phyloP scores from a whole-genome alignment of 1,140 invertebrate species.

The Hyles euphorbiae region DNA sequence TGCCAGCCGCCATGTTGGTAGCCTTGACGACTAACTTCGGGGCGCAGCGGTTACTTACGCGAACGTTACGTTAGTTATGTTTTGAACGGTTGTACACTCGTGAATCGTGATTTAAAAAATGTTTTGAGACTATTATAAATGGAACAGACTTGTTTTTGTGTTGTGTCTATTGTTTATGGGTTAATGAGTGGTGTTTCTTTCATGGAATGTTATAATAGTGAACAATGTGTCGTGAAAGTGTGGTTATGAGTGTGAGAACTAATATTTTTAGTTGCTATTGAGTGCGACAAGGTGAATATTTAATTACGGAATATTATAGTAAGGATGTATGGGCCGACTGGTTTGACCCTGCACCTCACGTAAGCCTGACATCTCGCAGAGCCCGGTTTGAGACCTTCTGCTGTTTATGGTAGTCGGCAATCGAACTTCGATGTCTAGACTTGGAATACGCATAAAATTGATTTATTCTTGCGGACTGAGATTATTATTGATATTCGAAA shows the following conservation, averaged over 20 bases:
- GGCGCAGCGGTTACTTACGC: slow-evolving; percentile 44
- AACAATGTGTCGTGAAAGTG: slow-evolving; percentile 34
- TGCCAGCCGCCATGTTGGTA: slow-evolving; percentile 31
- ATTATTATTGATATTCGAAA: too few species aligned
- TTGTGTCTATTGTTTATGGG: slow-evolving; percentile 13
- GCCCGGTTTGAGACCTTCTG: slow-evolving; percentile 30
- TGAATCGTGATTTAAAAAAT: slow-evolving; percentile 23
- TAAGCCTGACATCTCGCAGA: slow-evolving; percentile 18
- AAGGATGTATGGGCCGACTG: neutral
- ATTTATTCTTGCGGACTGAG: too few species aligned
- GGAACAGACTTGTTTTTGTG: slow-evolving; percentile 29
- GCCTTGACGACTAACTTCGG: slow-evolving; percentile 51
- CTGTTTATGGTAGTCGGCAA: slow-evolving; percentile 19
- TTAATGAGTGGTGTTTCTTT: slow-evolving; percentile 18
- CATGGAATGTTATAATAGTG: slow-evolving; percentile 19
- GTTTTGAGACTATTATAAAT: slow-evolving; percentile 35
- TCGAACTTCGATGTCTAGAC: neutral
- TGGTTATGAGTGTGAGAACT: slow-evolving; percentile 41
- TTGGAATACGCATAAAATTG: too few species aligned
- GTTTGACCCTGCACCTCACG: neutral
- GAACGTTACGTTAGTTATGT: slow-evolving; percentile 57
- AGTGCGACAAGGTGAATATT: neutral
- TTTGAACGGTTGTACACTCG: slow-evolving; percentile 42
- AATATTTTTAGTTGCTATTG: neutral
- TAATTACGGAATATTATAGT: neutral